Evolutionary conservation across 2,888 invertebrate species (phyloP).

Genomic region (Synergus japonicus): DNA sequence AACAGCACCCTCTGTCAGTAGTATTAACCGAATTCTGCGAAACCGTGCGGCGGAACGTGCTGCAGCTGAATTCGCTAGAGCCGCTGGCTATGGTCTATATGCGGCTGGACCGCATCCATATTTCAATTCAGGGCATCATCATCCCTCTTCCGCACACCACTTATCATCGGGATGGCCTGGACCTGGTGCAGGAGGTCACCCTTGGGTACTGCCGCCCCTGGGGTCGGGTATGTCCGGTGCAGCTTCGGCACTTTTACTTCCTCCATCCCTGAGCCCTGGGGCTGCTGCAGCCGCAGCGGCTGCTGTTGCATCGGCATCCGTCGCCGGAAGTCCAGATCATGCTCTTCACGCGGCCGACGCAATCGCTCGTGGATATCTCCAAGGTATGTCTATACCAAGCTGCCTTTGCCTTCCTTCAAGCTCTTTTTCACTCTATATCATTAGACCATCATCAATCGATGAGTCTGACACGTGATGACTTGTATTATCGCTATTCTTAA

Average conservation of each 20-base stretch:
- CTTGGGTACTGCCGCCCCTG: constrained; percentile 71
- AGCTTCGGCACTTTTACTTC: constrained; percentile 78
- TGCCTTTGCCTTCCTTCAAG: neutral
- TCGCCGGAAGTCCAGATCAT: constrained; percentile 80
- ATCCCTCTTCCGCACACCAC: constrained; percentile 80
- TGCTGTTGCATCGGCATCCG: constrained; percentile 78
- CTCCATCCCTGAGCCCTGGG: constrained; percentile 78
- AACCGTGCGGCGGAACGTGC: constrained; percentile 98
- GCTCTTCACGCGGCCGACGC: constrained; percentile 77
- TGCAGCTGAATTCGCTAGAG: constrained; percentile 95
- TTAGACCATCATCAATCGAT: neutral
- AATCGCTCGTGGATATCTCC: constrained; percentile 73
- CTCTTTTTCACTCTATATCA: neutral
- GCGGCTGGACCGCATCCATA: constrained; percentile 83
- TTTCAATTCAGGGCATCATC: constrained; percentile 80
- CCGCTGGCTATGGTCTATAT: constrained; percentile 93
- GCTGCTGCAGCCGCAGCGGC: constrained; percentile 80
- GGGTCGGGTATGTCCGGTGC: constrained; percentile 78
- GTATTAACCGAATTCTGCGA: constrained; percentile 96
- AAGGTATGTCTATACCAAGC: constrained; percentile 62
- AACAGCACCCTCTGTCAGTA: constrained; percentile 97
- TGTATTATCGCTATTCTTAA: neutral
- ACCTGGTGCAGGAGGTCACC: constrained; percentile 70
- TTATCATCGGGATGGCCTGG: constrained; percentile 79
- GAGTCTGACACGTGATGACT: neutral